phyloP scores from a whole-genome alignment of 2,797 vertebrate genomes.

The Pseudotriccus pelzelni region DNA sequence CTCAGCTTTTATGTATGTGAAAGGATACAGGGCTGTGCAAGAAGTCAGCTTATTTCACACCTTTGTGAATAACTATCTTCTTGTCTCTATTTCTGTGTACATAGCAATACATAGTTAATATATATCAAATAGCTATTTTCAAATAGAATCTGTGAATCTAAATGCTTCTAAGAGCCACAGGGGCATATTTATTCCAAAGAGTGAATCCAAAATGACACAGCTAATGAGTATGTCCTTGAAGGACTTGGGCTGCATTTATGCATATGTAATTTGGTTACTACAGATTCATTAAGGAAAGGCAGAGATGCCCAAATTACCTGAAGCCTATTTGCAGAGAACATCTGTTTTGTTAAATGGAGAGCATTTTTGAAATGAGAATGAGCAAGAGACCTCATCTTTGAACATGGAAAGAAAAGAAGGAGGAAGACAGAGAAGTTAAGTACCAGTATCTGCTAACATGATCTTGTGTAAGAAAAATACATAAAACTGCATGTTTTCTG shows the following conservation, averaged over 20 bases:
- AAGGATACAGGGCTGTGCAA: background rate
- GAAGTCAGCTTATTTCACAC: background rate
- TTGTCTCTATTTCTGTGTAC: background rate
- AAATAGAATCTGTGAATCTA: background rate
- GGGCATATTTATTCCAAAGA: slow-evolving; percentile 9
- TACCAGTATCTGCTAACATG: background rate
- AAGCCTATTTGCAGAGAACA: slow-evolving; percentile 18
- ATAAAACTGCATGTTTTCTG: background rate
- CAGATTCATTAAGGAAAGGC: background rate
- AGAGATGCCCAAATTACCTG: slow-evolving; percentile 3
- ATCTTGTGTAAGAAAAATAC: background rate
- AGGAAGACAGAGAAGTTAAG: background rate
- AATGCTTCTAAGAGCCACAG: slow-evolving; percentile 2
- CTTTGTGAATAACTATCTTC: background rate
- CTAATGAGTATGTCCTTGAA: slow-evolving; percentile 53
- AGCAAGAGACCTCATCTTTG: background rate
- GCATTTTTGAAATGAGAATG: background rate
- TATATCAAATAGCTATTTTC: background rate
- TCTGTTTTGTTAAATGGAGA: slow-evolving; percentile 7
- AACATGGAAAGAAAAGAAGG: background rate
- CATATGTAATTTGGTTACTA: background rate
- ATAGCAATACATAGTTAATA: background rate
- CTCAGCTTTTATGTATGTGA: background rate
- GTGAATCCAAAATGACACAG: slow-evolving; percentile 30
- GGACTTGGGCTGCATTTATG: slow-evolving; percentile 21